These are phyloP conservation scores for Crocidura indochinensis DNA, from an alignment of 2,797 vertebrate genomes.

Conservation along the genomic window DNA sequence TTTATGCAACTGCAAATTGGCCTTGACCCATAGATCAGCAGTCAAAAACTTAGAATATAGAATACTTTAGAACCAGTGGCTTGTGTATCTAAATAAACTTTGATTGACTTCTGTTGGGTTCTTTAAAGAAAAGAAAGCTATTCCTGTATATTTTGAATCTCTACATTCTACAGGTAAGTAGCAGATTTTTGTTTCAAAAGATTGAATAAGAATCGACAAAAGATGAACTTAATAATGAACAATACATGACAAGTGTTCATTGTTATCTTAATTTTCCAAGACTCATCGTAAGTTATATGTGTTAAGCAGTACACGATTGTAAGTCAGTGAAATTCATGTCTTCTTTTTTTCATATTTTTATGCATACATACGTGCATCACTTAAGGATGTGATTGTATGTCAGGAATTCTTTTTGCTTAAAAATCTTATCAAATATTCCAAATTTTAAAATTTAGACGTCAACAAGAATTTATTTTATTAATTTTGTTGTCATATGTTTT, in stretches of 20 bases:
- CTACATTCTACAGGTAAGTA: rapidly evolving
- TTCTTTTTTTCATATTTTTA: conserved; percentile 35
- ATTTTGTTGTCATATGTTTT: not conserved
- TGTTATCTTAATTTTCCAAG: not conserved
- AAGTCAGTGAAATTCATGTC: not conserved
- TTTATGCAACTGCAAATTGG: too few species aligned
- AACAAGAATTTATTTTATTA: not conserved
- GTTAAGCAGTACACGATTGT: not conserved
- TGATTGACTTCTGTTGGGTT: not conserved
- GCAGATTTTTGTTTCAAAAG: not conserved
- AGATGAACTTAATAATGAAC: not conserved
- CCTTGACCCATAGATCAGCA: too few species aligned
- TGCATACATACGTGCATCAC: not conserved
- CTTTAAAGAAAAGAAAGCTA: not conserved
- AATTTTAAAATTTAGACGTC: conserved; percentile 35
- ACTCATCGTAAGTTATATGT: not conserved
- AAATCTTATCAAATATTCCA: conserved; percentile 6
- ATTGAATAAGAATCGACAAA: not conserved
- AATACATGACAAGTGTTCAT: not conserved
- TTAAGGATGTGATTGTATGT: not conserved
- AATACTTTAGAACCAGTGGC: conserved; percentile 28
- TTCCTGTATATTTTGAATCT: not conserved
- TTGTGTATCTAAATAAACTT: not conserved
- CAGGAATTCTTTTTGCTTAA: conserved; percentile 41
- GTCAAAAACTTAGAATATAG: not conserved